A percentile compares a stretch with the other conserved stretches of the same genome.
These are phyloP conservation scores for Harpegnathos saltator DNA, from an alignment of 1,140 invertebrate genomes.

Conservation along the genomic window DNA sequence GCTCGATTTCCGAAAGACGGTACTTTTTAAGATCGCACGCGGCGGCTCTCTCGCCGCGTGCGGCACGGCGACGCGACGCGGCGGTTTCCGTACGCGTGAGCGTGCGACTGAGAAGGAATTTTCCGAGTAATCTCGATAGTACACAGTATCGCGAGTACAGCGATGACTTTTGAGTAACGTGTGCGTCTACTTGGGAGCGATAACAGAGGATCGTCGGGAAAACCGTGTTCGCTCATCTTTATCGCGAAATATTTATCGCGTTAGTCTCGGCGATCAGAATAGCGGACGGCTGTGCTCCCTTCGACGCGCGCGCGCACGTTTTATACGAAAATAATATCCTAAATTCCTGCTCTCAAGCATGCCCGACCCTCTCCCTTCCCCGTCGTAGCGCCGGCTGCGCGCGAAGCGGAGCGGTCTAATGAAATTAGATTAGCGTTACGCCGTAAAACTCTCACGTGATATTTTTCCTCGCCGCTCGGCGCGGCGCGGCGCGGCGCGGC, in stretches of 20 bases:
- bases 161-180: not conserved
- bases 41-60: not conserved
- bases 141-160: not conserved
- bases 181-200: not conserved
- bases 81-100: too few relatives aligned
- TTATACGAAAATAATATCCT: conserved; percentile 32
- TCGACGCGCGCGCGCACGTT: not conserved
- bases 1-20: conserved; percentile 31
- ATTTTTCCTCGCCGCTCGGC: conserved; percentile 14
- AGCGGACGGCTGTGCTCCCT: not conserved
- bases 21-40: conserved; percentile 13
- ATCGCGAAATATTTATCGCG: not conserved
- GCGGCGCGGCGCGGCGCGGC: not conserved
- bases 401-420: conserved; percentile 18
- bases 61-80: too few relatives aligned
- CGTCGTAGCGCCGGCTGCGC: not conserved
- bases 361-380: not conserved
- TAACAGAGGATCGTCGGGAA: not conserved
- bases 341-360: not conserved
- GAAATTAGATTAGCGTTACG: conserved; percentile 48
- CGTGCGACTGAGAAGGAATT: not conserved
- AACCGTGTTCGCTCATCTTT: not conserved
- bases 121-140: not conserved
- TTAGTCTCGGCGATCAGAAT: not conserved
- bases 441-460: conserved; percentile 23